Evolutionary conservation across 2,113 vertebrate species (phyloP), one percentile per base, ranked within the genome.

Genomic region (Atlantisia rogersi): DNA sequence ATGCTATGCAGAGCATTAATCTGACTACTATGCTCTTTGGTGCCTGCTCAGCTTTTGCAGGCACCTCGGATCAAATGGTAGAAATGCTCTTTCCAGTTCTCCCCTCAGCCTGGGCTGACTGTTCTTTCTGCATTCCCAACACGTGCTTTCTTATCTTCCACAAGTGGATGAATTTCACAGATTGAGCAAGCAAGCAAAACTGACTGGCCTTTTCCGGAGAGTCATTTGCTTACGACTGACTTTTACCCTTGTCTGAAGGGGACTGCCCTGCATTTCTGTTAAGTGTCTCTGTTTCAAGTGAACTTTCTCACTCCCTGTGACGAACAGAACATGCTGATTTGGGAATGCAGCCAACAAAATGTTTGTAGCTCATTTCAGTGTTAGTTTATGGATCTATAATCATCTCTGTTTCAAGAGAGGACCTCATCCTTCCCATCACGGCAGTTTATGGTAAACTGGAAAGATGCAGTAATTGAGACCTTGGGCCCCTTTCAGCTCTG

Each of bases 81-180:
- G 83, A 78, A 91, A 78, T 73, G 71, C 29, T 91, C 59, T 77
- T 81, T 91, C 29, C 46, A 13, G 19, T 59, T 59, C 19, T 95
- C 11, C 59, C 59, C 35, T 92, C 56, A 35, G 29, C 58, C 75
- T 86, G 71, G 64, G 42, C 87, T 71, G 50, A 6, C 19, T 42
- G 31, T 15, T 63, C 17, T 37, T 40, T 73, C 50, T 77, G 37
- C 64, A 52, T 88, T 92, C 79, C 17, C 82, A 50, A 6, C 71
- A 68, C 0, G 0, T 63, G 42, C 77, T 93, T 90, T 93, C 79
- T 92, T 11, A 5, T 89, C 65, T 92, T 93, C 71, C 26, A 68
- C 70, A 92, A 88, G 82, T 60, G 64, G 75, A 86, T 94, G 82
- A 78, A 78, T 93, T 94, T 92, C 87, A 96, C 52, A 65, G 64